Conservation (phyloP, 2,888 invertebrate genomes). For the Gisinianus flammeolus region DNA sequence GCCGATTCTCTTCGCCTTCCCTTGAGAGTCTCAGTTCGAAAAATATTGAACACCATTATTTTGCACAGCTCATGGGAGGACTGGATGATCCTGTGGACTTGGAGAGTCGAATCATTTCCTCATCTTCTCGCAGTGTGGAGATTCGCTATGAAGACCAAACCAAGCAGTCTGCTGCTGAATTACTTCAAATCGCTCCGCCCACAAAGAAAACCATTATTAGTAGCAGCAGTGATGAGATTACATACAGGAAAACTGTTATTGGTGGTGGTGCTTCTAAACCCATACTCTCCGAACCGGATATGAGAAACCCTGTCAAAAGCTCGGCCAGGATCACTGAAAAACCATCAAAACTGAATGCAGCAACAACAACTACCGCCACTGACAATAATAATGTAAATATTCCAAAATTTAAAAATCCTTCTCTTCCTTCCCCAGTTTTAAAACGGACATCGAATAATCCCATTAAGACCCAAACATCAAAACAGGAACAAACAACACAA, state of each 20-base stretch:
- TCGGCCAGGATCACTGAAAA: neutral
- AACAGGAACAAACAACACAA: neutral
- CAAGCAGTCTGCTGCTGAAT: too few species aligned
- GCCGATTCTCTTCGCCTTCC: slow-evolving; percentile 35
- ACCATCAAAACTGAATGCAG: neutral
- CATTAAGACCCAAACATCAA: neutral
- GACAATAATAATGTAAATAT: neutral
- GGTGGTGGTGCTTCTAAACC: neutral
- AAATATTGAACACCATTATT: slow-evolving; percentile 14
- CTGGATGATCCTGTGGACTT: neutral
- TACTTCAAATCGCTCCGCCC: too few species aligned
- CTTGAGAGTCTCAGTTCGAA: slow-evolving; percentile 20
- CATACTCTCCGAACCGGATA: neutral
- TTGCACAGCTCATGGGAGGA: slow-evolving; percentile 2
- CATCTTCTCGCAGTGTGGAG: slow-evolving; percentile 27
- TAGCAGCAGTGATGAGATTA: slow-evolving; percentile 32
- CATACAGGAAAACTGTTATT: slow-evolving; percentile 31
- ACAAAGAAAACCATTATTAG: slow-evolving; percentile 16
- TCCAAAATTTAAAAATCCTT: neutral
- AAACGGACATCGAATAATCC: too few species aligned
- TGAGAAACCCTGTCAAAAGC: neutral
- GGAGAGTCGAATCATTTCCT: slow-evolving; percentile 17
- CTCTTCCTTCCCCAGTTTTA: too few species aligned
- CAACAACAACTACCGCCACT: neutral
- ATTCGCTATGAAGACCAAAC: slow-evolving; percentile 23